phyloP scores from a whole-genome alignment of 1,140 invertebrate species.

The Frieseomelitta varia region DNA sequence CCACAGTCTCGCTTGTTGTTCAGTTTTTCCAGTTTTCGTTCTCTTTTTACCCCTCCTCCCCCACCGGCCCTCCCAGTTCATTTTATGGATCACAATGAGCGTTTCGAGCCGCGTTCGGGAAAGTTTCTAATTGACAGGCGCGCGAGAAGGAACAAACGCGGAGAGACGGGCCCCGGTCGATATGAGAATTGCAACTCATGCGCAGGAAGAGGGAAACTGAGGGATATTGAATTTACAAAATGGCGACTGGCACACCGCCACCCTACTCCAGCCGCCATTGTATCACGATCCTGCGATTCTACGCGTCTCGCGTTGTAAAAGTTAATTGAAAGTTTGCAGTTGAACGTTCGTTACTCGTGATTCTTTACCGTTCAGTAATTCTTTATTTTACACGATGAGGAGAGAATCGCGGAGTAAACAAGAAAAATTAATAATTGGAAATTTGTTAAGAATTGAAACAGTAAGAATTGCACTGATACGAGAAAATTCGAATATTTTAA shows the following conservation, averaged over 20 bases:
- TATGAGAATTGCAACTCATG: conserved; percentile 71
- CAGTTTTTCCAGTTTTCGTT: background rate
- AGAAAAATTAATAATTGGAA: background rate
- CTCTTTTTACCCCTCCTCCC: background rate
- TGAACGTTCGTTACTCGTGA: background rate
- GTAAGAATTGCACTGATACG: background rate
- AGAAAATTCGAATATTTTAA: background rate
- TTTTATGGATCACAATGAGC: conserved; percentile 15
- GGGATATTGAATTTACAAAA: conserved; percentile 75
- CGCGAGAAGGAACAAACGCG: conserved; percentile 39
- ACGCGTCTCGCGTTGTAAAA: background rate
- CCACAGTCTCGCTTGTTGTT: background rate
- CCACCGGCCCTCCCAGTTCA: background rate
- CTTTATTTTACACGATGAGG: background rate
- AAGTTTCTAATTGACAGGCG: conserved; percentile 61
- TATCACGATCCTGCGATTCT: background rate
- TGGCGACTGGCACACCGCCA: conserved; percentile 61
- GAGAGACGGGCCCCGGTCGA: conserved; percentile 60
- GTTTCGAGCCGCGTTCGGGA: conserved; percentile 51
- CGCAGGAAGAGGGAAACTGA: conserved; percentile 65
- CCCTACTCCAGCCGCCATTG: conserved; percentile 29
- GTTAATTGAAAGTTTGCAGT: background rate
- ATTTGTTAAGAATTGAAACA: background rate
- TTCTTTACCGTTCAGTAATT: too few species aligned
- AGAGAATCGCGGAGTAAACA: background rate